These are phyloP conservation scores for Pheosia tremula DNA, from an alignment of 2,888 invertebrate genomes.

Conservation along the genomic window DNA sequence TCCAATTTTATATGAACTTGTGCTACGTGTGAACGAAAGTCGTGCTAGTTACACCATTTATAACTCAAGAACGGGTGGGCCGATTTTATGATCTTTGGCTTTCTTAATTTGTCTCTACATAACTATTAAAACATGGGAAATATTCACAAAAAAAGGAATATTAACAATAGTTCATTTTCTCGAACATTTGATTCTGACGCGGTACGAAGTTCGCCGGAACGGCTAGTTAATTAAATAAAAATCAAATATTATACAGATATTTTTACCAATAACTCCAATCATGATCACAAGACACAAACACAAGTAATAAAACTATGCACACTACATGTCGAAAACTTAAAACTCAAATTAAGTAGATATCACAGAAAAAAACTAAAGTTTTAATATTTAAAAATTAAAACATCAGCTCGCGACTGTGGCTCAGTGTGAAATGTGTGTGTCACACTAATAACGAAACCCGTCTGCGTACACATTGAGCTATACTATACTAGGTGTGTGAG, in stretches of 20 bases:
- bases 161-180: too few species aligned
- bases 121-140: too few species aligned
- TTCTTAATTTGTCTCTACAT: too few species aligned
- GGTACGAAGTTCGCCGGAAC: too few species aligned
- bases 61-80: too few species aligned
- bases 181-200: too few species aligned
- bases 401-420: background rate
- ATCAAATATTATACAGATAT: conserved; percentile 11
- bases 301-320: conserved; percentile 15
- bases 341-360: background rate
- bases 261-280: conserved; percentile 48
- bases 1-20: too few species aligned
- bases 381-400: background rate
- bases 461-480: background rate
- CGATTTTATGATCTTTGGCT: too few species aligned
- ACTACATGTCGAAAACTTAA: conserved; percentile 22
- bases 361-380: background rate
- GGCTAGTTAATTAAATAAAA: background rate
- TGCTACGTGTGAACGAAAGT: too few species aligned
- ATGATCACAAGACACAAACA: conserved; percentile 37
- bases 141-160: too few species aligned
- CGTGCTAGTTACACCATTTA: too few species aligned
- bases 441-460: background rate
- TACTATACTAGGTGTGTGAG: background rate
- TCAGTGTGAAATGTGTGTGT: background rate